Conservation (phyloP, 2,113 vertebrate species). For the Potamarius usumacintae region DNA sequence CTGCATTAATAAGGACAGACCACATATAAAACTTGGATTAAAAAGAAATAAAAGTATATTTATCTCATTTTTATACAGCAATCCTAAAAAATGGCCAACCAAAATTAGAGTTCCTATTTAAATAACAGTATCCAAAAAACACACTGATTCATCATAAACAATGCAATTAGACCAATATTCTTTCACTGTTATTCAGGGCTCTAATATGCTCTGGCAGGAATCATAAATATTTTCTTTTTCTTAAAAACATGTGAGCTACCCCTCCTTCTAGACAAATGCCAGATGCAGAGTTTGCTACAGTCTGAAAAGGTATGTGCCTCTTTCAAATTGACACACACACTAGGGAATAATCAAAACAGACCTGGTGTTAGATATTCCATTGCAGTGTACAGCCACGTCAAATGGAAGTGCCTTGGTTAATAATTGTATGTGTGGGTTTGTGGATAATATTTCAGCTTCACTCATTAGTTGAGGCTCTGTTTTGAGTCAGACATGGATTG, state of each 20-base stretch:
- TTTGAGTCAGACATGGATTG: conserved; percentile 64
- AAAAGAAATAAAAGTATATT: conserved; percentile 28
- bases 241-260: conserved; percentile 51
- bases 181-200: conserved; percentile 42
- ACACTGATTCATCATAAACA: conserved; percentile 58
- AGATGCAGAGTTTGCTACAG: conserved; percentile 60
- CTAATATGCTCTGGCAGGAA: conserved; percentile 58
- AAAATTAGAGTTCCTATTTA: conserved; percentile 50
- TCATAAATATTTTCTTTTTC: conserved; percentile 61
- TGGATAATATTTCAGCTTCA: conserved; percentile 70
- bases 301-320: conserved; percentile 46
- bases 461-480: conserved; percentile 61
- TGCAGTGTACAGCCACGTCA: conserved; percentile 43
- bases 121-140: conserved; percentile 50
- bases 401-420: conserved; percentile 48
- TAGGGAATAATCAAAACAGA: conserved; percentile 57
- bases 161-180: conserved; percentile 58
- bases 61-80: conserved; percentile 6
- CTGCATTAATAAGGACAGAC: conserved; percentile 9
- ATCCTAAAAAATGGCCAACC: conserved; percentile 33
- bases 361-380: conserved; percentile 56
- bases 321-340: conserved; percentile 27
- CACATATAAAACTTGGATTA: conserved; percentile 12
- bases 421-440: conserved; percentile 58
- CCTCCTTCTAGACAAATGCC: conserved; percentile 61